A percentile compares a stretch with the other conserved stretches of the same genome.
Conservation (phyloP, 2,888 invertebrate genomes). For the Cephonodes hylas region DNA sequence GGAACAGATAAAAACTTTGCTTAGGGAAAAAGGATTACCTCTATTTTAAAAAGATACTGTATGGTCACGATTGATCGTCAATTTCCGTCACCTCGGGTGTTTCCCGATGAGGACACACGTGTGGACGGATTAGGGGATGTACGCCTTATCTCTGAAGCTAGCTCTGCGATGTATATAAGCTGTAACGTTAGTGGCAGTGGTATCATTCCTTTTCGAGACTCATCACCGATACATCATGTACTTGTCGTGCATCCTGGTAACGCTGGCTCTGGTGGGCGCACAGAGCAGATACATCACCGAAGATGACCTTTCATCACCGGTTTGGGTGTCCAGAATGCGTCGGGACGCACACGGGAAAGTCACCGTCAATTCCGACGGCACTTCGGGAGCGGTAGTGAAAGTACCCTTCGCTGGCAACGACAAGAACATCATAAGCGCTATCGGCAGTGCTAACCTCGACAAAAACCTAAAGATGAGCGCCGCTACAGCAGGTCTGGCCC, state of each 20-base stretch:
- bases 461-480: background rate
- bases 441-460: slow-evolving; percentile 14
- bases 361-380: slow-evolving; percentile 24
- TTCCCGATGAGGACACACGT: background rate
- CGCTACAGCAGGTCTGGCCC: background rate
- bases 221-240: background rate
- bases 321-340: slow-evolving; percentile 18
- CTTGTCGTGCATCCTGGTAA: background rate
- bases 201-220: background rate
- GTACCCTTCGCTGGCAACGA: slow-evolving; percentile 26
- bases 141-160: background rate
- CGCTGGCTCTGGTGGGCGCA: background rate
- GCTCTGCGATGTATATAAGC: background rate
- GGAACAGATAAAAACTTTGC: background rate
- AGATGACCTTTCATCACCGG: background rate
- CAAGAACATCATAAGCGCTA: slow-evolving; percentile 24
- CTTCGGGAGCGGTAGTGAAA: slow-evolving; percentile 18
- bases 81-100: background rate
- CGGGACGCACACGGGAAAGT: slow-evolving; percentile 20
- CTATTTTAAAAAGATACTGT: background rate
- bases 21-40: background rate
- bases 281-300: slow-evolving; percentile 6
- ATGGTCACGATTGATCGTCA: background rate
- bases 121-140: background rate
- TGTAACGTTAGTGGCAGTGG: background rate